Evolutionary conservation across 2,113 vertebrate genomes (phyloP).

Genomic region (Scartelaos histophorus): DNA sequence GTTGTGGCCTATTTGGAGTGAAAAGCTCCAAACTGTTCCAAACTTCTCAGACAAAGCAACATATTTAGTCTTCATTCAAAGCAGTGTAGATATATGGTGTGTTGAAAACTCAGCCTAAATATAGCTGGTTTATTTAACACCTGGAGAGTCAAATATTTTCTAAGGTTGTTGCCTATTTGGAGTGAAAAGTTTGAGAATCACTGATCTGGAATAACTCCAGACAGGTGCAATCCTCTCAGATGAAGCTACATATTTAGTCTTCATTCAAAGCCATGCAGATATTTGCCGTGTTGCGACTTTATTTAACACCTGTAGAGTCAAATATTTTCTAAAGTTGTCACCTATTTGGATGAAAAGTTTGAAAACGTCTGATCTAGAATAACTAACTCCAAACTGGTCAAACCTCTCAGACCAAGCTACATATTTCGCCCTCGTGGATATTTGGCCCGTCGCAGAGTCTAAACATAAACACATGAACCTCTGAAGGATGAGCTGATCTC

Average conservation of each 20-base stretch:
- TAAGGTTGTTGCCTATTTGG: neutral
- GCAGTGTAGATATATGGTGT: no score
- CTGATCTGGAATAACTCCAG: neutral
- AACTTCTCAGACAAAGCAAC: no score
- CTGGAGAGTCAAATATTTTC: no score
- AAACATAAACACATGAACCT: neutral
- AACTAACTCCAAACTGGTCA: neutral
- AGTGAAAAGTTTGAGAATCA: neutral
- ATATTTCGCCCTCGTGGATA: neutral
- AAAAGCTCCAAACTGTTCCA: neutral
- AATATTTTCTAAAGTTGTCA: neutral
- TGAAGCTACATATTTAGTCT: neutral
- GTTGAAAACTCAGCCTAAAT: neutral
- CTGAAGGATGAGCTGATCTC: constrained; percentile 4
- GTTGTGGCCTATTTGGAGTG: neutral
- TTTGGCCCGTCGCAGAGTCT: neutral
- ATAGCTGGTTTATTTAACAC: no score
- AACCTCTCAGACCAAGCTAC: neutral
- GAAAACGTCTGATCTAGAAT: neutral
- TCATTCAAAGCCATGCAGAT: neutral
- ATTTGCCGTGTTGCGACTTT: neutral
- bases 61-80: no score
- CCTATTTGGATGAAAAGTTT: neutral
- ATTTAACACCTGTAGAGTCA: no score
- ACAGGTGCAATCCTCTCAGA: neutral